phyloP scores from a whole-genome alignment of 1,140 invertebrate genomes.

The Pseudomyrmex sp. region DNA sequence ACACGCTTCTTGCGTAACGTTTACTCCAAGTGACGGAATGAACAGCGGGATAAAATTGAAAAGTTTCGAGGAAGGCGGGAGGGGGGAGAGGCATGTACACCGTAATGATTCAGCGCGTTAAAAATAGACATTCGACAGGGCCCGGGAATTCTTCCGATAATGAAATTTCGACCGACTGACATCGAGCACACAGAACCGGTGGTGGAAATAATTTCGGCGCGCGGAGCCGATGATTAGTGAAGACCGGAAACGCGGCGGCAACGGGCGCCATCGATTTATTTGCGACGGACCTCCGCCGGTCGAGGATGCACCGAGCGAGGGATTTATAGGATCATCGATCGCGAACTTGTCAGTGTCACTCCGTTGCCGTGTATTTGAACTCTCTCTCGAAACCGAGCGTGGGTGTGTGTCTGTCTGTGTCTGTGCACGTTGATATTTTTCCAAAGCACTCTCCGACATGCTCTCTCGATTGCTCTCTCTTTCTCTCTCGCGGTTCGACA shows the following conservation, averaged over 20 bases:
- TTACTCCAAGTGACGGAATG: not conserved
- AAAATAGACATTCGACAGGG: not conserved
- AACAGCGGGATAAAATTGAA: not conserved
- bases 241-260: slow-evolving; percentile 13
- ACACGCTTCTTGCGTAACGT: too few species aligned
- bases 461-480: slow-evolving; percentile 12
- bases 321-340: slow-evolving; percentile 57
- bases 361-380: slow-evolving; percentile 43
- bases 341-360: slow-evolving; percentile 55
- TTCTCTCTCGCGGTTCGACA: not conserved
- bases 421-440: slow-evolving; percentile 40
- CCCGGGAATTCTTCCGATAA: not conserved
- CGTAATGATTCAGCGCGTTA: too few species aligned
- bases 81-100: too few species aligned
- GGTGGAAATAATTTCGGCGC: slow-evolving; percentile 15
- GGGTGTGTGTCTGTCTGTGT: not conserved
- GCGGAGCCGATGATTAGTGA: slow-evolving; percentile 29
- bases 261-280: slow-evolving; percentile 42
- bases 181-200: not conserved
- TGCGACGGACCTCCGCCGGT: not conserved
- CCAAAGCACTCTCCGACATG: slow-evolving; percentile 11
- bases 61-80: too few species aligned
- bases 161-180: not conserved
- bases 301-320: slow-evolving; percentile 5
- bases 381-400: slow-evolving; percentile 19